Base-by-base conservation (phyloP, 1,140 invertebrate species). In the Cydia fagiglandana region DNA sequence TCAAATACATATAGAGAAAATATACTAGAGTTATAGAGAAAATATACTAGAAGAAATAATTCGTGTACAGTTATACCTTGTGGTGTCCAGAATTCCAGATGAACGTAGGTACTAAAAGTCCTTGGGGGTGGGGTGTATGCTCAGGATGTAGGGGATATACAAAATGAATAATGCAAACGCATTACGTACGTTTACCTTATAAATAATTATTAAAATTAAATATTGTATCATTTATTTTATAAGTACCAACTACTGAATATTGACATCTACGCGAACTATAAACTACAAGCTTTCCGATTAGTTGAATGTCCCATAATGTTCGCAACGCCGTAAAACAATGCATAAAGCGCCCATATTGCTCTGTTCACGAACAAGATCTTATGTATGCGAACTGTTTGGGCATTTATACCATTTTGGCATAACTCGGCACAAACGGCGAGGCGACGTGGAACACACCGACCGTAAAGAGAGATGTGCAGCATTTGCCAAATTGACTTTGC, bases 401-500 rank as follows among this genome's bases (percentile, higher is more conserved):
- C 20, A 61, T 61, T 61, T 61, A 24, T 61, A 17, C 4, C 56
- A 61, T 61, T 61, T 61, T 61, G 56, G 56, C 53, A 56, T 56
- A 50, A n/a, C 0, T 50, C 47, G 0, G 53, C 56, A 24, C 56
- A 24, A 61, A 61, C 56, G 20, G 56, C 56, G 56, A 61, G 20
- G 66, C 30, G 64, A 30, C 64, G 64, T 66, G 64, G 28, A 61
- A 66, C 66, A 70, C 66, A 70, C 30, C 34, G 34, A 70, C 66
- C 66, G 66, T 70, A 70, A 70, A 70, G 66, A 70, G 30, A 70
- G 30, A 70, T 70, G 66, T 38, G 30, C 66, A 38, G 38, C 34
- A 70, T 41, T 70, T 70, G 66, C 66, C 66, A 70, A 70, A 70
- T 70, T 70, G 66, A 70, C 66, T 38, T 70, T 70, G 66, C 34